A percentile compares a stretch with the other conserved stretches of the same genome.
Evolutionary conservation across 2,113 vertebrate genomes (phyloP).

Genomic region (Vidua macroura): DNA sequence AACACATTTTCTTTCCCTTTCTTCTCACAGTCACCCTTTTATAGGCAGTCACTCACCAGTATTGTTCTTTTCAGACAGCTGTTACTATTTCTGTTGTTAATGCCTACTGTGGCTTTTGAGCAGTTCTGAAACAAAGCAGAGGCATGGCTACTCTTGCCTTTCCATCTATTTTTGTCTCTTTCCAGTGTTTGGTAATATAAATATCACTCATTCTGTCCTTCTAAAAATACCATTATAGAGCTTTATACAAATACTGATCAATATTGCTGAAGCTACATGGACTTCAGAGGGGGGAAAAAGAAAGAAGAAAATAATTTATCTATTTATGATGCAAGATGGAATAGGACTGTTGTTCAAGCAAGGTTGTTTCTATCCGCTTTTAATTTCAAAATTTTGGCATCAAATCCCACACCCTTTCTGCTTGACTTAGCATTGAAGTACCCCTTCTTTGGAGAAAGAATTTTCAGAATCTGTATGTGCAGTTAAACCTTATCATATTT

Average conservation of each 20-base stretch:
- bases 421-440: not conserved
- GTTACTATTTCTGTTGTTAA: constrained; percentile 31
- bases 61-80: constrained; percentile 8
- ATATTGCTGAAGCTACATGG: not conserved
- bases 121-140: not conserved
- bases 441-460: not conserved
- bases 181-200: not conserved
- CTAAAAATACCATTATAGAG: not conserved
- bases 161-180: constrained; percentile 12
- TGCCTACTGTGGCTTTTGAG: constrained; percentile 24
- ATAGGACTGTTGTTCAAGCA: not conserved
- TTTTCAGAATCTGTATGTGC: not conserved
- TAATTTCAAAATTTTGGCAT: not conserved
- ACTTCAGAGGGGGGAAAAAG: not conserved
- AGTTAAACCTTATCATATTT: not conserved
- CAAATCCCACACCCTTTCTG: not conserved
- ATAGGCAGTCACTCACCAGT: not conserved
- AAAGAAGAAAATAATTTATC: not conserved
- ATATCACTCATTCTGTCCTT: not conserved
- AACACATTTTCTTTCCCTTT: constrained; percentile 4
- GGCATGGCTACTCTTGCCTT: not conserved
- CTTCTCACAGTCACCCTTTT: not conserved
- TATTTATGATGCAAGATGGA: not conserved
- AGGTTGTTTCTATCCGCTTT: not conserved
- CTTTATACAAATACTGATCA: not conserved